These are phyloP conservation scores for Notechis scutatus DNA, from an alignment of 2,113 vertebrate species.

Conservation along the genomic window DNA sequence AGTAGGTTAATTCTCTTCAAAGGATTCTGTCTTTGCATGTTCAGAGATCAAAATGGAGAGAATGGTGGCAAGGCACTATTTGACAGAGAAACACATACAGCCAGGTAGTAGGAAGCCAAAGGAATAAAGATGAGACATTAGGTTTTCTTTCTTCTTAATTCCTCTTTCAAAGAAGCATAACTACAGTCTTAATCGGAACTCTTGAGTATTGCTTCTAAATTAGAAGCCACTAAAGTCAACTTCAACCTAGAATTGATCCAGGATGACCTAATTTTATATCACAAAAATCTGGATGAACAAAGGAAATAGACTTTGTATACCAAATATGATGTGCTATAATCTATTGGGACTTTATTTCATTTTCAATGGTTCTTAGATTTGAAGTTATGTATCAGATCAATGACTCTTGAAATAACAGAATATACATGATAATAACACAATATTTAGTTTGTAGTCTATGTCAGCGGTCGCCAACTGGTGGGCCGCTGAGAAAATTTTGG, in stretches of 20 bases:
- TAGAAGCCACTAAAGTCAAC: not conserved
- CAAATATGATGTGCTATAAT: not conserved
- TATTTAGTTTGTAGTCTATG: not conserved
- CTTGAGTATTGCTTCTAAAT: not conserved
- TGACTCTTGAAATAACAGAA: not conserved
- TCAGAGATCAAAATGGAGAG: not conserved
- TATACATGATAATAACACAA: not conserved
- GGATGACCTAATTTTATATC: not conserved
- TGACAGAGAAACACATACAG: not conserved
- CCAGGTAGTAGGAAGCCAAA: not conserved
- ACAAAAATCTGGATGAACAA: not conserved
- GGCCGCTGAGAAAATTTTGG: no score
- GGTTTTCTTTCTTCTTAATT: not conserved
- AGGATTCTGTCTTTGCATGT: not conserved
- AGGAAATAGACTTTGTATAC: not conserved
- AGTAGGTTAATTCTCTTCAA: not conserved
- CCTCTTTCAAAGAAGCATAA: not conserved
- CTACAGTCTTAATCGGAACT: not conserved
- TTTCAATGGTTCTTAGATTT: not conserved
- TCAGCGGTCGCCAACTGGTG: no score
- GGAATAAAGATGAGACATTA: not conserved
- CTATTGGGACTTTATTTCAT: not conserved
- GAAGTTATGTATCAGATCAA: not conserved
- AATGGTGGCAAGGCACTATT: not conserved
- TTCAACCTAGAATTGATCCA: not conserved